Evolutionary conservation across 1,140 invertebrate species (phyloP), one percentile per base, ranked within the genome.

Genomic region (Aleiodes sp.): DNA sequence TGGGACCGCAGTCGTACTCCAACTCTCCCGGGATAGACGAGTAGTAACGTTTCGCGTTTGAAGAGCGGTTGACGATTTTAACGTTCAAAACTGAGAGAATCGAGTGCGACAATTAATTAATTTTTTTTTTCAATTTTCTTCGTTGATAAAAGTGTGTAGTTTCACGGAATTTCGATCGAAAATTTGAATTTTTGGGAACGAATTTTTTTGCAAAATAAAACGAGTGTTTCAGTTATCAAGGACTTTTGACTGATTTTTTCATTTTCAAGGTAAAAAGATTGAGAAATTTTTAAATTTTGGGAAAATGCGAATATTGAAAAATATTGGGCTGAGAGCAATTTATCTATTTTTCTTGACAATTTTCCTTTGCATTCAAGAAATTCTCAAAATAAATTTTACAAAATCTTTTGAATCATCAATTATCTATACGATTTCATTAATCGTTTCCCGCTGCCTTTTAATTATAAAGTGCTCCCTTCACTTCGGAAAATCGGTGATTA

Each of bases 1-100:
- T 80, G 84, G 84, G 76, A 74, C 80, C 83, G 76, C 84, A 86
- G 84, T 86, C 82, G 78, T 78, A 80, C 81, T 82, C 81, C 80
- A 78, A 82, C 79, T 73, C 78, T 79, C 61, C 41, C 65, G 62
- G n/a, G 39, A 67, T 52, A 7, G 46, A 52, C 46, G 46, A 52
- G 46, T 43, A 52, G n/a, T n/a, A 24, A 73, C 66, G 41, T 35
- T n/a, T 57, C 68, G 71, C 62, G 63, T 14, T 46, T 62, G 9
- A 37, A 28, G 61, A 37, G 33, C 29, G 60, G n/a, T 73, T 67
- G 52, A 52, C 57, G 43, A 24, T 41, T 43, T 24, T 62, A n/a
- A n/a, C n/a, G n/a, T n/a, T n/a, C n/a, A n/a, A n/a, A n/a, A n/a
- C n/a, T 21, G 31, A 31, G 26, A 46, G 1, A 64, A 26, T 67